Evolutionary conservation across 2,888 invertebrate genomes (phyloP).

Genomic region (Hydropsyche betteni): DNA sequence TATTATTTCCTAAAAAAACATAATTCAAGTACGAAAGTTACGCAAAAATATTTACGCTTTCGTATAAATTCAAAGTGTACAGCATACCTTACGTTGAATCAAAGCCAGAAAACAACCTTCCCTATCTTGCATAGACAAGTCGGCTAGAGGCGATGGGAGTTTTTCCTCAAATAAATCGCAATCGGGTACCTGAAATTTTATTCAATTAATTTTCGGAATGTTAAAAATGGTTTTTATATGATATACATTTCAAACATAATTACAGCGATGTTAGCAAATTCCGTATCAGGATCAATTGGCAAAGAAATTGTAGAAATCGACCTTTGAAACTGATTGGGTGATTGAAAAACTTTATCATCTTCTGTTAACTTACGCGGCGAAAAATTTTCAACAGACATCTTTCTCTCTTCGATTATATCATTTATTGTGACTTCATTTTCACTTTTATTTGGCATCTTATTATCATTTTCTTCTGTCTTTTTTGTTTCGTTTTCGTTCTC

Average conservation of each 20-base stretch:
- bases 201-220: background rate
- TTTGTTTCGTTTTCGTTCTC: background rate
- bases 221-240: no score
- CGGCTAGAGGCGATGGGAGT: slow-evolving; percentile 66
- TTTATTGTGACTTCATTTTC: slow-evolving; percentile 9
- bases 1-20: slow-evolving; percentile 69
- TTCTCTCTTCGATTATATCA: background rate
- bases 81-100: slow-evolving; percentile 71
- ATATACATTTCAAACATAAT: background rate
- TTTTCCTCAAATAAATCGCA: slow-evolving; percentile 76
- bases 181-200: slow-evolving; percentile 68
- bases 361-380: slow-evolving; percentile 1
- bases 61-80: no score
- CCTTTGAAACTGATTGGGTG: slow-evolving; percentile 58
- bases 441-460: background rate
- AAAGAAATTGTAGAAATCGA: slow-evolving; percentile 53
- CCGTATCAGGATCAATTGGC: slow-evolving; percentile 62
- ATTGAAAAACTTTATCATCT: slow-evolving; percentile 11
- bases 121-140: slow-evolving; percentile 62
- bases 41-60: background rate
- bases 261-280: slow-evolving; percentile 58
- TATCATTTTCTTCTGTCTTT: background rate
- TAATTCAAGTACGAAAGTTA: background rate
- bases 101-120: slow-evolving; percentile 75
- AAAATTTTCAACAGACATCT: background rate